Percentiles rank a stretch among this genome's conserved stretches.
Conservation (phyloP, 1,140 invertebrate species). For the Drosophila ercepeae region DNA sequence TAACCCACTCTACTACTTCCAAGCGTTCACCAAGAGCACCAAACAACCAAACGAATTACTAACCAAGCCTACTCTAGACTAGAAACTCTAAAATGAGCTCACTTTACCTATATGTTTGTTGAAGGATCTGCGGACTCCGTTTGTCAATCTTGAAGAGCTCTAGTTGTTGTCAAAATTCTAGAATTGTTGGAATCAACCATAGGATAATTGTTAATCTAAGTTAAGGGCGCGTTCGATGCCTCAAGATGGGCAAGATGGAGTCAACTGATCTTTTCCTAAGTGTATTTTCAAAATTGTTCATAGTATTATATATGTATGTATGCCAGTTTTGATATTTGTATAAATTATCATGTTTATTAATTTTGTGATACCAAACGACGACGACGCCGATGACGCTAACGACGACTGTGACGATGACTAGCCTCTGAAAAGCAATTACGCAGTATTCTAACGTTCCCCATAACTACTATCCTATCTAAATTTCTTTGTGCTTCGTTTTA, state of each 20-base stretch:
- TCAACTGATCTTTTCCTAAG: slow-evolving; percentile 29
- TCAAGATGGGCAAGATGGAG: slow-evolving; percentile 3
- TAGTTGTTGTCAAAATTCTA: no score
- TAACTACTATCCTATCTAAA: slow-evolving; percentile 27
- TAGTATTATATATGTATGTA: slow-evolving; percentile 58
- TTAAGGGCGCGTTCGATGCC: background rate
- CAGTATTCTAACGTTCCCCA: slow-evolving; percentile 45
- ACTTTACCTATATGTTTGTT: slow-evolving; percentile 39
- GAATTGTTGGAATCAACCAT: background rate
- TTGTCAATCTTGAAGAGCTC: background rate
- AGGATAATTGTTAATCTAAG: slow-evolving; percentile 21
- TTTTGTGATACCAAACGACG: slow-evolving; percentile 51
- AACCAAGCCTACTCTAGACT: slow-evolving; percentile 52
- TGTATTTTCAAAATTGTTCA: slow-evolving; percentile 59
- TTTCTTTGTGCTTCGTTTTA: slow-evolving; percentile 57
- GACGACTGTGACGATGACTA: slow-evolving; percentile 16
- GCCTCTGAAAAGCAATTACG: slow-evolving; percentile 50
- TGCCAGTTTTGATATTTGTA: slow-evolving; percentile 59
- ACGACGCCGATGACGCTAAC: slow-evolving; percentile 18
- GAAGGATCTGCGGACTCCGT: slow-evolving; percentile 30
- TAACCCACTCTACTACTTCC: slow-evolving; percentile 66
- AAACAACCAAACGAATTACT: slow-evolving; percentile 59
- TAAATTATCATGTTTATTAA: slow-evolving; percentile 60
- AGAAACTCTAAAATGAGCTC: slow-evolving; percentile 40
- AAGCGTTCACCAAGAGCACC: slow-evolving; percentile 62